These are phyloP conservation scores for Formica selysi DNA, from an alignment of 1,140 invertebrate genomes.

Conservation along the genomic window DNA sequence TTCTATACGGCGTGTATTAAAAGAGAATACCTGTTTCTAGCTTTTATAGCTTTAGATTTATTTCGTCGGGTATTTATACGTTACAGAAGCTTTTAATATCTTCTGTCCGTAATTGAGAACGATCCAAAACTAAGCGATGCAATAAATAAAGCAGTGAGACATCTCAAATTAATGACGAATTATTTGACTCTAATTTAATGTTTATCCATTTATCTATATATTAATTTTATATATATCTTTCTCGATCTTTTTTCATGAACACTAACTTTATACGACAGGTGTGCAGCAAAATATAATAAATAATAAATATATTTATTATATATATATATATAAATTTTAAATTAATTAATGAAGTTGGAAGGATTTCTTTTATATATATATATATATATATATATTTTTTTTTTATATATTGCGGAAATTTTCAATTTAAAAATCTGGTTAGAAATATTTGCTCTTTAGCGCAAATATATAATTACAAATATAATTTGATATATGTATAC, in stretches of 20 bases:
- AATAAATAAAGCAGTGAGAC: conserved; percentile 48
- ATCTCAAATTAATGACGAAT: conserved; percentile 40
- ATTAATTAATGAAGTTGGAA: no score
- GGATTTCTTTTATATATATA: not conserved
- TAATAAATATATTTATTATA: no score
- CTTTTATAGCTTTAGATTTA: conserved; percentile 41
- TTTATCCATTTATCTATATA: conserved; percentile 10
- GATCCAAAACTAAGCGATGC: conserved; percentile 41
- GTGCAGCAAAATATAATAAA: not conserved
- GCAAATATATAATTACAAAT: no score
- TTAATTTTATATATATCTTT: not conserved
- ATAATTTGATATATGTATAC: not conserved
- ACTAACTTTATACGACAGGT: not conserved
- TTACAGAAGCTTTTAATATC: conserved; percentile 7
- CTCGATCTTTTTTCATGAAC: not conserved
- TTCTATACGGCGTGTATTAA: not conserved
- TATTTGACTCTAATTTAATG: conserved; percentile 49
- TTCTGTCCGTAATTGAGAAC: conserved; percentile 24
- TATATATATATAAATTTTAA: no score
- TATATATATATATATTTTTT: not conserved
- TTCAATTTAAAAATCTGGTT: no score
- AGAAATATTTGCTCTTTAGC: no score
- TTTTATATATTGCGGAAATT: not conserved
- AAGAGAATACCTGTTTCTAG: not conserved
- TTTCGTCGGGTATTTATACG: conserved; percentile 1